phyloP scores from a whole-genome alignment of 2,113 vertebrate species.

The Gopherus evgoodei region DNA sequence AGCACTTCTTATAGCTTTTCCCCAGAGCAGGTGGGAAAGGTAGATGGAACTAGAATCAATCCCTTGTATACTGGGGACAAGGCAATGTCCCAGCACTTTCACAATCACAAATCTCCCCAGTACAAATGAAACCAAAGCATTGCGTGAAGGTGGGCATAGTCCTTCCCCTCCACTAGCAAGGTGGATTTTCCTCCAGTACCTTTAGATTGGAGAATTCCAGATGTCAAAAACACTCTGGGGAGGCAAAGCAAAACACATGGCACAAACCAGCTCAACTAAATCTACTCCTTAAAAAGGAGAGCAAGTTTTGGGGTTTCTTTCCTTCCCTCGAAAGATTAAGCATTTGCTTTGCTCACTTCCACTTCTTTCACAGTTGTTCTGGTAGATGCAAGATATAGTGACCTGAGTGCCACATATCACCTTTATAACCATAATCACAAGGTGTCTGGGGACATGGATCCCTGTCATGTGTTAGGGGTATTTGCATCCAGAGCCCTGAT shows the following conservation, averaged over 20 bases:
- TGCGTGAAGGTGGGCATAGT: background rate
- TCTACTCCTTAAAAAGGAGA: background rate
- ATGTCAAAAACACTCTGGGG: background rate
- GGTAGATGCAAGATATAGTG: background rate
- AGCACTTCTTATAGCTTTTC: background rate
- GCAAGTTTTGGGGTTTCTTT: accelerated
- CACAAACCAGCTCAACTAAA: background rate
- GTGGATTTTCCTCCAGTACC: background rate
- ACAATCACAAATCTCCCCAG: background rate
- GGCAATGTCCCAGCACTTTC: background rate
- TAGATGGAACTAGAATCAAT: background rate
- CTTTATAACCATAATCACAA: background rate
- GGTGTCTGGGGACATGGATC: background rate
- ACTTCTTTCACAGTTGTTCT: conserved; percentile 42
- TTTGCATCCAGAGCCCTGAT: background rate
- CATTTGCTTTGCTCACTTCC: background rate
- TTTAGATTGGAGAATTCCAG: conserved; percentile 2
- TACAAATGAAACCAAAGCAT: background rate
- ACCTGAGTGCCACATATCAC: background rate
- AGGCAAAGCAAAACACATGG: background rate
- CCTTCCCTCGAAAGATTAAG: background rate
- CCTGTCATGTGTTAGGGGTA: background rate
- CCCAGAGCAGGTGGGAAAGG: background rate
- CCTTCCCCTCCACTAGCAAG: background rate
- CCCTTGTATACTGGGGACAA: background rate